Evolutionary conservation across 2,888 invertebrate genomes (phyloP).

Genomic region (Polydrusus cervinus): DNA sequence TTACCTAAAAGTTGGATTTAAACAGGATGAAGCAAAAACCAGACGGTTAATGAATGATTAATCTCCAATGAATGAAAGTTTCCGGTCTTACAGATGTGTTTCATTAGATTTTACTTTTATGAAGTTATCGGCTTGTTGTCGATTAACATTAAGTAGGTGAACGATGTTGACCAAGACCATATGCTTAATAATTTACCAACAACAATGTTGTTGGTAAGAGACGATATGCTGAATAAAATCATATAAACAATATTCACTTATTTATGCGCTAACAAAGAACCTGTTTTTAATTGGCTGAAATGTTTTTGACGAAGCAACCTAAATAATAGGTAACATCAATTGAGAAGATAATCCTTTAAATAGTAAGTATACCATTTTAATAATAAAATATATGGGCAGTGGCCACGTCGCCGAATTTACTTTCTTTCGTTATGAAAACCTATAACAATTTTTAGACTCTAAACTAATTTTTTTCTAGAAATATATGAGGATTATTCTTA

Average conservation of each 20-base stretch:
- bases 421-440: too few relatives aligned
- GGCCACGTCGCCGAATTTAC: too few relatives aligned
- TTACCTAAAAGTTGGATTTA: conserved; percentile 26
- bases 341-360: too few relatives aligned
- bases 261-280: too few relatives aligned
- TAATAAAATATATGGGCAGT: too few relatives aligned
- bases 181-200: conserved; percentile 6
- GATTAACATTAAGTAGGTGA: conserved; percentile 12
- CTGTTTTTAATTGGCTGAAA: not conserved
- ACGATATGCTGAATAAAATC: not conserved
- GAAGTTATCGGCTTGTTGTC: not conserved
- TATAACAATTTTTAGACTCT: too few relatives aligned
- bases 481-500: too few relatives aligned
- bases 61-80: conserved; percentile 18
- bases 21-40: conserved; percentile 25
- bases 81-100: conserved; percentile 8
- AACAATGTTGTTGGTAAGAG: not conserved
- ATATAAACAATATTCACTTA: not conserved
- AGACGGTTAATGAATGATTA: conserved; percentile 24
- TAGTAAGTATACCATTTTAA: too few relatives aligned
- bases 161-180: not conserved
- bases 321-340: too few relatives aligned
- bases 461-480: too few relatives aligned
- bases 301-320: not conserved
- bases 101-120: conserved; percentile 26